These are phyloP conservation scores for Protobothrops flavoviridis DNA, from an alignment of 2,113 vertebrate genomes.

Conservation along the genomic window DNA sequence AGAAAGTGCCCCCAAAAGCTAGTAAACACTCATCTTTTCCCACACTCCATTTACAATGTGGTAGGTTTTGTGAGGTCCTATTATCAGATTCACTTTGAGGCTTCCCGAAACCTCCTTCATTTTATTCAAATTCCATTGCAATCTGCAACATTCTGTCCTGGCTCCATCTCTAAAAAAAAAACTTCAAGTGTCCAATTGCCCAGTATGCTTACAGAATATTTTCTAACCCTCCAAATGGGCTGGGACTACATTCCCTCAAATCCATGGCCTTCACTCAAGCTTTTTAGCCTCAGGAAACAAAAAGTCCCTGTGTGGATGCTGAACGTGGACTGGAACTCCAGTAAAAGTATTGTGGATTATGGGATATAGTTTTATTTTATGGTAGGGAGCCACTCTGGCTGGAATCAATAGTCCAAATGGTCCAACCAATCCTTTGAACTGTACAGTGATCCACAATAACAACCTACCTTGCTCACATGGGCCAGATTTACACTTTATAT, in stretches of 20 bases:
- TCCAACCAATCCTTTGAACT: background rate
- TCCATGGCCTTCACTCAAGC: background rate
- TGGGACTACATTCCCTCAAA: background rate
- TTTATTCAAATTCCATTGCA: background rate
- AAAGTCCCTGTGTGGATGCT: background rate
- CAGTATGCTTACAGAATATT: background rate
- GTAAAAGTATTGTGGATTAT: background rate
- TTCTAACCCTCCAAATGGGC: background rate
- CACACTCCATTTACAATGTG: background rate
- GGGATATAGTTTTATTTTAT: background rate
- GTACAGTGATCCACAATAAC: background rate
- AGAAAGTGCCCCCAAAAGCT: background rate
- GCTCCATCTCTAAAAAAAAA: background rate
- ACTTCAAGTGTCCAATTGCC: background rate
- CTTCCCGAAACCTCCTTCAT: background rate
- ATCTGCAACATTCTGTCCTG: background rate
- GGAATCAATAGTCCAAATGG: background rate
- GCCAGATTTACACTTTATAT: background rate
- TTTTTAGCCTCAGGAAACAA: background rate
- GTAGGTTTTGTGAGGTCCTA: background rate
- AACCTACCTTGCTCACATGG: background rate
- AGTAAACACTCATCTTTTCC: too few species aligned
- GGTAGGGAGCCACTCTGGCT: background rate
- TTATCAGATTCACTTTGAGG: background rate
- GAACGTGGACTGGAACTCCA: background rate